Base-by-base conservation (phyloP, 2,888 invertebrate species). In the Lasius fuliginosus region DNA sequence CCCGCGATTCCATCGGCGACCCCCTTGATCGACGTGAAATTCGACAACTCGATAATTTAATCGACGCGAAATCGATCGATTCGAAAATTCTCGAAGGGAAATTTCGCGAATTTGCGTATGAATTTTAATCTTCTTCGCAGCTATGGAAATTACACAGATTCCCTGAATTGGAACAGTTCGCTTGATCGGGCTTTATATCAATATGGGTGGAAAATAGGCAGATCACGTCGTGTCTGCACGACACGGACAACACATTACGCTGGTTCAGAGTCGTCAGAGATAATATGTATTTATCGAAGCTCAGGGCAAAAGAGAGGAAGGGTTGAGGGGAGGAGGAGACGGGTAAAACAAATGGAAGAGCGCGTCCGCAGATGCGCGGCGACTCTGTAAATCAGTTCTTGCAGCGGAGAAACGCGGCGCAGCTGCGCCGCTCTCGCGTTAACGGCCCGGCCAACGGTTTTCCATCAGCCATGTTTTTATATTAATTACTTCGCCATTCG, bases 401-500 rank as follows among this genome's bases (percentile, higher is more conserved):
- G 84, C 71, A 46, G 71, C 65, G 75, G n/a, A 75, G 64, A 46
- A 75, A 42, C 60, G 42, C 60, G 60, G 64, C 64, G 53, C 79
- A 64, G 67, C 71, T 82, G 64, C 74, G 49, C 1, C n/a, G 73
- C 11, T 15, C 27, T 46, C 68, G 27, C 79, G 49, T 68, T 60
- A 53, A 71, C 73, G 60, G 9, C 56, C 12, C 81, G 4, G 56
- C 33, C 67, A 86, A 58, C 60, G 60, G 40, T 86, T 88, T 85
- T 82, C 56, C 84, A 65, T 79, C 82, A 42, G 15, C 56, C 56
- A 23, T 82, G 83, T 84, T 89, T 89, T 88, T 88, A 85, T 79
- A 84, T 82, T 87, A 86, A 91, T 91, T 88, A 86, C 88, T 82
- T 83, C 71, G 71, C 90, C 86, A 79, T 91, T 91, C 86, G 83